Evolutionary conservation across 2,113 vertebrate genomes (phyloP).

Genomic region (Antigone vipio): DNA sequence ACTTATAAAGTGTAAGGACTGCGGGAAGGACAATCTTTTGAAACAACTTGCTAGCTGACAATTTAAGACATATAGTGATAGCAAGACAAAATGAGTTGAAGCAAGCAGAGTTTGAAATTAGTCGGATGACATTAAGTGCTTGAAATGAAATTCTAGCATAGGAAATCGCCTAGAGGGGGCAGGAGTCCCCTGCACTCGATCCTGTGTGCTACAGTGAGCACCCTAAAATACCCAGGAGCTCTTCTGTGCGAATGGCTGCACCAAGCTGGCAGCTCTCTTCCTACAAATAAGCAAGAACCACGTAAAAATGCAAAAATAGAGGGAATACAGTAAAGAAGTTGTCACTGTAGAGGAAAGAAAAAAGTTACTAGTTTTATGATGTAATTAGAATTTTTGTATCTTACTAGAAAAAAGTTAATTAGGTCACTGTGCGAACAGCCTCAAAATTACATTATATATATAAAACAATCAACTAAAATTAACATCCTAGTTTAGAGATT

Average conservation of each 20-base stretch:
- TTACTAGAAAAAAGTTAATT: neutral
- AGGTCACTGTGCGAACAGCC: neutral
- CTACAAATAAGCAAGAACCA: neutral
- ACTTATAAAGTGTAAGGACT: neutral
- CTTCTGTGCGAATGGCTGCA: neutral
- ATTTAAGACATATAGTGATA: neutral
- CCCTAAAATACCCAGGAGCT: accelerated
- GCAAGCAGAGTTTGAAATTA: neutral
- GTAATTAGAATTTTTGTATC: neutral
- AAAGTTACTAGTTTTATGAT: neutral
- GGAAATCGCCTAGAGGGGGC: accelerated
- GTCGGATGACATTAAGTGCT: neutral
- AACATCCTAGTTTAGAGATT: neutral
- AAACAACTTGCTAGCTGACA: neutral
- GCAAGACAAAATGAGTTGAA: neutral
- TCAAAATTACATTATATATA: neutral
- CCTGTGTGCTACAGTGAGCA: accelerated
- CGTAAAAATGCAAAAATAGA: accelerated
- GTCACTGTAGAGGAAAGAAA: neutral
- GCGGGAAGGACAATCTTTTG: neutral
- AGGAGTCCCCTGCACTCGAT: accelerated
- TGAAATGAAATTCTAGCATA: neutral
- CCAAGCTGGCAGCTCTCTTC: accelerated
- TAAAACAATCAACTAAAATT: neutral
- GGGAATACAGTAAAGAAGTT: neutral